Evolutionary conservation across 2,888 invertebrate species (phyloP).

Genomic region (Syrphus vitripennis): DNA sequence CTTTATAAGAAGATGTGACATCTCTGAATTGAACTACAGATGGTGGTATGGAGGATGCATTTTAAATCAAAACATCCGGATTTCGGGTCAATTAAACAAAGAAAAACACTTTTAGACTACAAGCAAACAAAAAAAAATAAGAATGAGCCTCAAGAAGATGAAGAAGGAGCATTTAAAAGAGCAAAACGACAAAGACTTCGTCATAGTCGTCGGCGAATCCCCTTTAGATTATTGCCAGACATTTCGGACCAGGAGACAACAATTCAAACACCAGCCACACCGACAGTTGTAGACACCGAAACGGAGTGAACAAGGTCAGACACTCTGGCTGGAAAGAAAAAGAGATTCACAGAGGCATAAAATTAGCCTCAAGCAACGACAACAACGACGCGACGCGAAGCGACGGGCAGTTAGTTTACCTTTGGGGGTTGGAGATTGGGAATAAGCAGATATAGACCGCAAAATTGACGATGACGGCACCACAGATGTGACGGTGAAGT

Average conservation of each 20-base stretch:
- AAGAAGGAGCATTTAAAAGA: slow-evolving; percentile 41
- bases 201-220: slow-evolving; percentile 35
- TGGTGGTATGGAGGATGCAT: slow-evolving; percentile 2
- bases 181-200: slow-evolving; percentile 39
- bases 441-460: slow-evolving; percentile 1
- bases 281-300: background rate
- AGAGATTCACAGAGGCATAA: slow-evolving; percentile 63
- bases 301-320: slow-evolving; percentile 65
- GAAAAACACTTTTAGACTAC: slow-evolving; percentile 19
- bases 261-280: slow-evolving; percentile 52
- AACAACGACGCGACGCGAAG: background rate
- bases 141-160: slow-evolving; percentile 8
- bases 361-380: slow-evolving; percentile 59
- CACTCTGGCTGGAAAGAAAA: slow-evolving; percentile 53
- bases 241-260: slow-evolving; percentile 61
- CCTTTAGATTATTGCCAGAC: slow-evolving; percentile 67
- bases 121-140: background rate
- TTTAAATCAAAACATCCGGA: slow-evolving; percentile 33
- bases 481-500: slow-evolving; percentile 17
- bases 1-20: slow-evolving; percentile 29
- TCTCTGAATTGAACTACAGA: slow-evolving; percentile 7
- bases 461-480: slow-evolving; percentile 9
- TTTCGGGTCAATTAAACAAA: slow-evolving; percentile 70
- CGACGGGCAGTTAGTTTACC: slow-evolving; percentile 25
- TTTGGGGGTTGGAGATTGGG: background rate